Base-by-base conservation (phyloP, 2,797 vertebrate species). In the Dryobates pubescens region DNA sequence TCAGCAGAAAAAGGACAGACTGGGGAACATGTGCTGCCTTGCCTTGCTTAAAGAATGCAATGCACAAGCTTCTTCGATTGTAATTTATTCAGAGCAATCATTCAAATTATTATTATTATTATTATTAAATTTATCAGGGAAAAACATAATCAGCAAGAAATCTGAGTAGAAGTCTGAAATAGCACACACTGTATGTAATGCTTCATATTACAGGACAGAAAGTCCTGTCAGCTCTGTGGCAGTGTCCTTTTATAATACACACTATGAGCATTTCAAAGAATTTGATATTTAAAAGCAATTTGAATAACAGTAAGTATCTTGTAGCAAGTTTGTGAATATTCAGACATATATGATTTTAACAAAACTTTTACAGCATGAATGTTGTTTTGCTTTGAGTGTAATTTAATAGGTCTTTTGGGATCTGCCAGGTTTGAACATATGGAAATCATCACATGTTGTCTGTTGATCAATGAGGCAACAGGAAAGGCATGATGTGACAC, bases 381-480 rank as follows among this genome's bases (percentile, higher is more conserved):
- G 54, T 90, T 90, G 88, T 81, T 95, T 94, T 88, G 74, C 82
- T 93, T 95, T 96, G 79, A 45, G 78, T 72, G 81, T 91, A 95
- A 95, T 92, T 89, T 93, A 89, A 89, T 70, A 81, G 82, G 88
- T 65, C 91, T 88, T 88, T 88, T 81, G 95, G 93, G 95, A 96
- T 79, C 82, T 89, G 93, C 92, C 75, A 2, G 81, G 76, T 90
- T 81, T 75, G 75, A 93, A 94, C 97, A 96, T 97, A 96, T 97
- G 97, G 96, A 94, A 97, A 96, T 94, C 96, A 96, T 97, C 95
- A 91, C 64, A 92, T 90, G 73, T 91, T 74, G 91, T 94, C 93
- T 93, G 94, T 94, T 92, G 95, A 91, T 93, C 92, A 82, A 64
- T 97, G 97, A 97, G 96, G 96, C 95, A 96, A 97, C 95, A 95